phyloP scores from a whole-genome alignment of 2,888 invertebrate genomes.

The Scotopteryx bipunctaria region DNA sequence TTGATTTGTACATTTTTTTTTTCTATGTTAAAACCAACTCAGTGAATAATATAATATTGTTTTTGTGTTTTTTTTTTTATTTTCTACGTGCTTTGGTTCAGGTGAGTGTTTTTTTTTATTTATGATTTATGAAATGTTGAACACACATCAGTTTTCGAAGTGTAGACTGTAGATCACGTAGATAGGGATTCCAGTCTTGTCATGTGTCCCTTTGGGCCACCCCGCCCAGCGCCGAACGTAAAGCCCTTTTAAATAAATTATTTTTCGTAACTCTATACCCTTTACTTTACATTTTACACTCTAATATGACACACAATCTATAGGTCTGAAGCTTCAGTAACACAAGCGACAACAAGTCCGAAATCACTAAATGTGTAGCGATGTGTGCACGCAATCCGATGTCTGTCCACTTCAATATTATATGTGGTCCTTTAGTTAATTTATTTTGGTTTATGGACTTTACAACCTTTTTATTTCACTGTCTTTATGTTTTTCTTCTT shows the following conservation, averaged over 20 bases:
- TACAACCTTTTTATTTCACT: conserved; percentile 66
- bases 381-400: conserved; percentile 80
- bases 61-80: conserved; percentile 21
- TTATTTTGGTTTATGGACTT: conserved; percentile 65
- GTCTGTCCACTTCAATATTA: conserved; percentile 79
- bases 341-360: conserved; percentile 59
- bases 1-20: conserved; percentile 15
- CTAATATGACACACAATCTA: conserved; percentile 54
- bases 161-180: conserved; percentile 71
- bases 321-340: conserved; percentile 56
- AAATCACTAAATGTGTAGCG: conserved; percentile 62
- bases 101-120: conserved; percentile 22
- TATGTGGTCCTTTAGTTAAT: conserved; percentile 78
- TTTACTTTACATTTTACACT: conserved; percentile 65
- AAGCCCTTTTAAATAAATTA: conserved; percentile 59
- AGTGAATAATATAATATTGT: too few species aligned
- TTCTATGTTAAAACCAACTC: too few species aligned
- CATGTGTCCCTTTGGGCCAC: conserved; percentile 65
- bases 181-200: conserved; percentile 63
- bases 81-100: conserved; percentile 3
- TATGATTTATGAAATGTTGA: conserved; percentile 1
- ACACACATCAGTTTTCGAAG: conserved; percentile 61
- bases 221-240: conserved; percentile 80
- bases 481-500: conserved; percentile 64
- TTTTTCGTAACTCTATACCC: conserved; percentile 59